phyloP scores from a whole-genome alignment of 64 coral and sea anemone genomes.

The Anthopleura sola region DNA sequence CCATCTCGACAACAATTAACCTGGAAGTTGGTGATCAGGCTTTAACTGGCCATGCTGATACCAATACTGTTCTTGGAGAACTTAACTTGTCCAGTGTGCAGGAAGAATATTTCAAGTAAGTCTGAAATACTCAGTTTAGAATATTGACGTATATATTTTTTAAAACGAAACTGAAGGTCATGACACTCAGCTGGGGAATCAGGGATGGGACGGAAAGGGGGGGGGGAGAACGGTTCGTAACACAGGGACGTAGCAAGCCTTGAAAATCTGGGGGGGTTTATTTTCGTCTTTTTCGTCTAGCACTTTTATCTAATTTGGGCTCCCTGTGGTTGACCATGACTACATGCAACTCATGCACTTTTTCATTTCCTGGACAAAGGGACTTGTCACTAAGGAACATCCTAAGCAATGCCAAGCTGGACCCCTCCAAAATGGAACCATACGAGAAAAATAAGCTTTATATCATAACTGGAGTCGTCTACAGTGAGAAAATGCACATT shows the following conservation, averaged over 20 bases:
- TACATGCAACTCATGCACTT: neutral
- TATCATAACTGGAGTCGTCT: slow-evolving; percentile 15
- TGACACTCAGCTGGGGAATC: neutral
- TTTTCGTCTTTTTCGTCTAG: too few relatives aligned
- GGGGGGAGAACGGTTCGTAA: too few relatives aligned
- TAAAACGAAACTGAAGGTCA: neutral
- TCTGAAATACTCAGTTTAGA: neutral
- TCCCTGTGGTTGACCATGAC: too few relatives aligned
- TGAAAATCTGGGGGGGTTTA: too few relatives aligned
- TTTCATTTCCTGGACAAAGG: neutral
- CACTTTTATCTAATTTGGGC: too few relatives aligned
- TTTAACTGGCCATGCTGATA: neutral
- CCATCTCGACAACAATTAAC: neutral
- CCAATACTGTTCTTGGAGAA: neutral
- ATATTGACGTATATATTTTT: too few relatives aligned
- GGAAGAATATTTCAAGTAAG: slow-evolving; percentile 21
- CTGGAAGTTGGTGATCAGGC: neutral
- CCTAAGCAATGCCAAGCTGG: neutral
- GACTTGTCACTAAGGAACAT: neutral
- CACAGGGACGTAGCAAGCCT: too few relatives aligned
- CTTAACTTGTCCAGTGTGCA: slow-evolving; percentile 11
- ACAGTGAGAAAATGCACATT: slow-evolving; percentile 1
- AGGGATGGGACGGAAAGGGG: too few relatives aligned
- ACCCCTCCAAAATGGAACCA: slow-evolving; percentile 19
- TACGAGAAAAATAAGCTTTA: slow-evolving; percentile 22